phyloP scores from a whole-genome alignment of 2,797 vertebrate genomes.

The Alfaro cultratus region DNA sequence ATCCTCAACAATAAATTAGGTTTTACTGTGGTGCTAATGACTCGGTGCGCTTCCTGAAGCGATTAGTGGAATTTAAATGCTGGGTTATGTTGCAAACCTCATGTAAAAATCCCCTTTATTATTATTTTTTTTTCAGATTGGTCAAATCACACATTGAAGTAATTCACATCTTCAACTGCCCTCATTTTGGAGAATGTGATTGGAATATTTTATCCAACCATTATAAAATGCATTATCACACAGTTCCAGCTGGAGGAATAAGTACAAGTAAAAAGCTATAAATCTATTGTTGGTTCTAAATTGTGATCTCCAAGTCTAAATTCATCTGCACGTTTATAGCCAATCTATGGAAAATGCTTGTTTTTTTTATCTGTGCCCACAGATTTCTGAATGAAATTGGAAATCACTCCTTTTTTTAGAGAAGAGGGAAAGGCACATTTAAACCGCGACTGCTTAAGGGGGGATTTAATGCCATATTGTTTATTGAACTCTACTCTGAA shows the following conservation, averaged over 20 bases:
- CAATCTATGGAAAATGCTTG: background rate
- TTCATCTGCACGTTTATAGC: background rate
- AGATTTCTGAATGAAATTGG: conserved; percentile 1
- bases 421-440: background rate
- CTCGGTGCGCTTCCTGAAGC: background rate
- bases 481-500: background rate
- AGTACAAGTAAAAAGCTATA: background rate
- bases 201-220: background rate
- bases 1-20: conserved; percentile 10
- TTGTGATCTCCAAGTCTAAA: background rate
- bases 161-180: background rate
- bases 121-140: background rate
- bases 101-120: background rate
- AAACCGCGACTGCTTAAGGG: background rate
- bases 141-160: background rate
- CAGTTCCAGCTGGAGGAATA: background rate
- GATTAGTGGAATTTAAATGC: conserved; percentile 10
- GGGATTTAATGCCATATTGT: background rate
- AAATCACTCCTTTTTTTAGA: background rate
- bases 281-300: background rate
- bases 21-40: conserved; percentile 14
- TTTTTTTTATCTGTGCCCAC: background rate
- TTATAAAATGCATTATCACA: conserved; percentile 9
- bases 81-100: background rate
- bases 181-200: background rate